A percentile compares a stretch with the other conserved stretches of the same genome.
Evolutionary conservation across 2,113 vertebrate species (phyloP).

Genomic region (zebrafish (Danio rerio)): DNA sequence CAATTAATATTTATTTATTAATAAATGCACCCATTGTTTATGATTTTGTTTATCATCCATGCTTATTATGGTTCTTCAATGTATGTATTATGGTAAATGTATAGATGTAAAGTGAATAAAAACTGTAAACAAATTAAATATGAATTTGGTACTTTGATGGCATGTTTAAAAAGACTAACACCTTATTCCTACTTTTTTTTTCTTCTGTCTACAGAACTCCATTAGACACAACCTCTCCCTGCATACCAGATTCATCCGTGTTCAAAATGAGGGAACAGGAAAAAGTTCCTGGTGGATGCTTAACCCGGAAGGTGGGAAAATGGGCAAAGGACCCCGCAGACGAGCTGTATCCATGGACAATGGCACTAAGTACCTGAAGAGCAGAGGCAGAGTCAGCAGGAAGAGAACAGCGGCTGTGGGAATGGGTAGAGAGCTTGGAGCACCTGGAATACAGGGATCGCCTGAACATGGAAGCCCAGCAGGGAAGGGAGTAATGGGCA

Average conservation of each 20-base stretch:
- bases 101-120: too few relatives aligned
- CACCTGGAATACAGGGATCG: constrained; percentile 79
- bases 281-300: constrained; percentile 99
- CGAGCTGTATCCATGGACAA: constrained; percentile 91
- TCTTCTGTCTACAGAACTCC: constrained; percentile 84
- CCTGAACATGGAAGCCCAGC: constrained; percentile 79
- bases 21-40: background rate
- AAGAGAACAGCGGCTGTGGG: constrained; percentile 83
- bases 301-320: constrained; percentile 96
- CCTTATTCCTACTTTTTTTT: background rate
- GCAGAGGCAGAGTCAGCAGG: constrained; percentile 90
- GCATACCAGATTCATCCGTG: constrained; percentile 95
- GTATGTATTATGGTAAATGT: background rate
- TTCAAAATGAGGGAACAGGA: constrained; percentile 95
- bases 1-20: background rate
- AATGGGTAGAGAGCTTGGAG: constrained; percentile 68
- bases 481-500: constrained; percentile 74
- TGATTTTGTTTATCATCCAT: background rate
- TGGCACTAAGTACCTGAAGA: constrained; percentile 88
- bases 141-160: too few relatives aligned
- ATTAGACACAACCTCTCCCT: constrained; percentile 97
- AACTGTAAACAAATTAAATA: too few relatives aligned
- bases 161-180: background rate
- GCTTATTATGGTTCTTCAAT: background rate
- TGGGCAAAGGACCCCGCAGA: constrained; percentile 90